phyloP scores from a whole-genome alignment of 2,113 vertebrate genomes.

The Taurulus bubalis region DNA sequence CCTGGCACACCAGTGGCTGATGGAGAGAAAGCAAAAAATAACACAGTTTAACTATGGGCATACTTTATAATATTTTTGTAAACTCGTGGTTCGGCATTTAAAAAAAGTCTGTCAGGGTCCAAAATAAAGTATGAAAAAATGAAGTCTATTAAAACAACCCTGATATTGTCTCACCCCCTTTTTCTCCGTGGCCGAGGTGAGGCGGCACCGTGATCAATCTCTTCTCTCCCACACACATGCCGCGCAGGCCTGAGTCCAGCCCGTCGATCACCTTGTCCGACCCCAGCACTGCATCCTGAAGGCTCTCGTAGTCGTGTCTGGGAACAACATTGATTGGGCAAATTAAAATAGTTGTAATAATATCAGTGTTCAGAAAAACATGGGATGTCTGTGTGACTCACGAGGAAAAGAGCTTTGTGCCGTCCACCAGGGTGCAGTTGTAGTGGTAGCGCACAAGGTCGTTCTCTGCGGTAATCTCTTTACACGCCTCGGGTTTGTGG shows the following conservation, averaged over 20 bases:
- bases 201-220: constrained; percentile 89
- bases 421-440: constrained; percentile 94
- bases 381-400: constrained; percentile 74
- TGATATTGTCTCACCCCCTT: constrained; percentile 86
- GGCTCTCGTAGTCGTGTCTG: constrained; percentile 86
- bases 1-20: constrained; percentile 91
- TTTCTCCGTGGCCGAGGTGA: constrained; percentile 93
- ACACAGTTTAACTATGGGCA: not conserved
- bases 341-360: too few species aligned
- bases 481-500: constrained; percentile 86
- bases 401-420: constrained; percentile 95
- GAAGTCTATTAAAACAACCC: not conserved
- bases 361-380: accelerated
- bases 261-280: constrained; percentile 93
- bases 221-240: constrained; percentile 93
- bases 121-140: not conserved
- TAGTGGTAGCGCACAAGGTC: constrained; percentile 94
- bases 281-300: constrained; percentile 89
- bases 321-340: not conserved
- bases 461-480: constrained; percentile 81
- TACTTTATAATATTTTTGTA: not conserved
- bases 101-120: not conserved
- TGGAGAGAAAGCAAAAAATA: not conserved
- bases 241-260: constrained; percentile 87
- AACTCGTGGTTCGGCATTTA: not conserved